These are phyloP conservation scores for Rhizomys pruinosus DNA, from an alignment of 2,113 vertebrate genomes.

Conservation along the genomic window DNA sequence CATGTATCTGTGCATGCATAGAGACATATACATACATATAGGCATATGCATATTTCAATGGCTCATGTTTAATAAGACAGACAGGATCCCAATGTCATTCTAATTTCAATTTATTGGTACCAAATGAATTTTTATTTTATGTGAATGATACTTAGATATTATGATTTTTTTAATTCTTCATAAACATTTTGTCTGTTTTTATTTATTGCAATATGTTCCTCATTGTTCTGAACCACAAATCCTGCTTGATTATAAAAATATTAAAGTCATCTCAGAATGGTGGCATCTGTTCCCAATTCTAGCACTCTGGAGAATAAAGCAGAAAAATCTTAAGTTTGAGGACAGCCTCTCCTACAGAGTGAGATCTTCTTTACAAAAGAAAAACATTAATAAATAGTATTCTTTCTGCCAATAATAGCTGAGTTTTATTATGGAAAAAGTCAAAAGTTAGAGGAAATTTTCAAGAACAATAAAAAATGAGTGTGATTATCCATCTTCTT, in stretches of 20 bases:
- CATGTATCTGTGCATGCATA: too few species aligned
- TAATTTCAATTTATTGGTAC: conserved; percentile 1
- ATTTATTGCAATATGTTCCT: background rate
- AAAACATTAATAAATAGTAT: background rate
- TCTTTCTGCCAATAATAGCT: background rate
- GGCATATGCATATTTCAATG: background rate
- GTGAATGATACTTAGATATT: background rate
- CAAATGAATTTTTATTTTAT: conserved; percentile 1
- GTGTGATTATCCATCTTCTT: background rate
- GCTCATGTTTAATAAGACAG: background rate
- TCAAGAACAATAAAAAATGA: background rate
- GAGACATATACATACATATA: background rate
- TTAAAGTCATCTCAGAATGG: background rate
- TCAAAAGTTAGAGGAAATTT: conserved; percentile 1
- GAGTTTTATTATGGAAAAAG: conserved; percentile 47
- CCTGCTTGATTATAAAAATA: conserved; percentile 3
- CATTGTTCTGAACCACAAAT: conserved; percentile 1
- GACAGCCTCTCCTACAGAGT: background rate
- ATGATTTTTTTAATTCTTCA: background rate
- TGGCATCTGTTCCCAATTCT: background rate
- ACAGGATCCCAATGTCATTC: background rate
- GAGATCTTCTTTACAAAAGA: background rate
- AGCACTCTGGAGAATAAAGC: background rate
- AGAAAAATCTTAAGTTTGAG: background rate
- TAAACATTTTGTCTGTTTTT: conserved; percentile 43